A percentile compares a stretch with the other conserved stretches of the same genome.
Conservation (phyloP, 2,113 vertebrate genomes). For the Chaetodon auriga region DNA sequence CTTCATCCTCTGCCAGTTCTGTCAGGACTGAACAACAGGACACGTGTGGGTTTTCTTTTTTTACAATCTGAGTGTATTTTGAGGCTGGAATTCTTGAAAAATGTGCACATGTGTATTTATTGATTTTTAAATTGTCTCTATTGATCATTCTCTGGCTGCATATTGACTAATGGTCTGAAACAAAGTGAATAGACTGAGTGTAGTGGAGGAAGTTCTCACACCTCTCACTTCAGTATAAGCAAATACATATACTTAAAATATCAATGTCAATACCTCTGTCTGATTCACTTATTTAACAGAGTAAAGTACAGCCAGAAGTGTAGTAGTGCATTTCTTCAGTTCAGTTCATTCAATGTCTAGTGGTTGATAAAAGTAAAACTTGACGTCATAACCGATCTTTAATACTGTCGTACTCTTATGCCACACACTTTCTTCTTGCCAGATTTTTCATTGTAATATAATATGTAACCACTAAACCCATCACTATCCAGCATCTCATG, state of each 20-base stretch:
- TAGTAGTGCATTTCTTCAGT: no score
- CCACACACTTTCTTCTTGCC: background rate
- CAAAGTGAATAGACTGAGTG: background rate
- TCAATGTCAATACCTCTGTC: background rate
- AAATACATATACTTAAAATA: background rate
- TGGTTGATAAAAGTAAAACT: no score
- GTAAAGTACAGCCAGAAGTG: no score
- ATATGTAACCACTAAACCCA: slow-evolving; percentile 37
- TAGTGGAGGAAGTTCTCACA: background rate
- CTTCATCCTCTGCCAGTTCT: slow-evolving; percentile 10
- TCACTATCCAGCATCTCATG: slow-evolving; percentile 40
- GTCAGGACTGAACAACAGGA: slow-evolving; percentile 16
- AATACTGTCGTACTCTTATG: no score
- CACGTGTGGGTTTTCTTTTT: no score
- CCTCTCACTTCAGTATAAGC: background rate
- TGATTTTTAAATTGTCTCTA: background rate
- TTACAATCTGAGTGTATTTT: no score
- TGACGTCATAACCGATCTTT: no score
- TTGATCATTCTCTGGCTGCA: background rate
- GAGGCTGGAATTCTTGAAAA: background rate
- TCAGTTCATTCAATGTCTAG: no score
- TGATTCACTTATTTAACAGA: no score
- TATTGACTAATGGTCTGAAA: background rate
- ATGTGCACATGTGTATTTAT: background rate
- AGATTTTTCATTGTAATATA: slow-evolving; percentile 17